Evolutionary conservation across 2,797 vertebrate species (phyloP), one percentile per base, ranked within the genome.

Genomic region (Poliocrania exsul): DNA sequence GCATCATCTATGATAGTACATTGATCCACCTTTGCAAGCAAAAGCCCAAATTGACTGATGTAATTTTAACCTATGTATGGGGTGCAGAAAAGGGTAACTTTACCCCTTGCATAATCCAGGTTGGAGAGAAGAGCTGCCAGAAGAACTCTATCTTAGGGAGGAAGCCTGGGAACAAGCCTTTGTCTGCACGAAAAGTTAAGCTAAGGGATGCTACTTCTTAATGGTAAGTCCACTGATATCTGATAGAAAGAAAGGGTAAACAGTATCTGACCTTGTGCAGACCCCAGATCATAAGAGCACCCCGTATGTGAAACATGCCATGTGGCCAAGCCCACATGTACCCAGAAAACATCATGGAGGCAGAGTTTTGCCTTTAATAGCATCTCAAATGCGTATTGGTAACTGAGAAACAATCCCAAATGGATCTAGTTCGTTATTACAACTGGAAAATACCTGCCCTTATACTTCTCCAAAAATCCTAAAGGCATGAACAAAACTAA

Each of bases 381-480:
- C 54, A 66, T 80, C 57, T 82, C 51, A 66, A 86, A 60, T 9
- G 5, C 4, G 11, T 10, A 18, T 13, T 13, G 16, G 46, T 64
- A 94, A 81, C 44, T 54, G 61, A 81, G 44, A 56, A 81, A 28
- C 66, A 86, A 75, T 75, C 66, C 37, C 25, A 66, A 88, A 29
- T 24, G 13, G 20, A 54, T 72, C 62, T 61, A 23, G 23, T 62
- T 90, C 4, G 1, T 58, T 37, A 11, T 80, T 81, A 67, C 15
- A 15, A 13, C 33, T 28, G 31, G 35, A 82, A 85, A 89, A 78
- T 64, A 64, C 13, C 47, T 69, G 40, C 56, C 83, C 51, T 56
- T 29, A 62, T 88, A 60, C 13, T 79, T 81, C 46, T 70, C 73
- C 44, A 94, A 38, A 94, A 66, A 33, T 81, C 75, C 57, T 57